Conservation (phyloP, 2,797 vertebrate species). For the Dicrostonyx torquatus region DNA sequence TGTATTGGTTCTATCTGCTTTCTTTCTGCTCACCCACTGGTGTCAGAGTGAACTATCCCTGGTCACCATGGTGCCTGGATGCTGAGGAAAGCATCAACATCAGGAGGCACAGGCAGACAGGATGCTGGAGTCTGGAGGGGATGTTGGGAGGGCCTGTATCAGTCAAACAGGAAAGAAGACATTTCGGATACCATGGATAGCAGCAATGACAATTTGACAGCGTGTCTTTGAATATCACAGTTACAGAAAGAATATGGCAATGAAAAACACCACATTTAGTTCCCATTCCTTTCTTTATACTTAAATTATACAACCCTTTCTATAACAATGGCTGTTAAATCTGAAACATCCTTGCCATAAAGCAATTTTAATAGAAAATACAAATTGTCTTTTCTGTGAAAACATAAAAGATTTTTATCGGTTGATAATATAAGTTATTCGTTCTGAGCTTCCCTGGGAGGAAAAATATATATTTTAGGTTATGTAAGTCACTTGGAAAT, state of each 20-base stretch:
- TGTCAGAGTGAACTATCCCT: background rate
- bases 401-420: conserved; percentile 42
- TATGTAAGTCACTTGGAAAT: conserved; percentile 49
- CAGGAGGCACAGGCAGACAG: background rate
- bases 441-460: conserved; percentile 24
- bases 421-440: conserved; percentile 56
- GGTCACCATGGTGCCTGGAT: background rate
- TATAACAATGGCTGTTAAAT: conserved; percentile 7
- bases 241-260: conserved; percentile 46
- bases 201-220: conserved; percentile 66
- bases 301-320: conserved; percentile 53
- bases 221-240: conserved; percentile 56
- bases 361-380: conserved; percentile 68
- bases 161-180: conserved; percentile 71
- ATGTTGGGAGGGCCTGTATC: conserved; percentile 19
- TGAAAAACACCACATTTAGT: conserved; percentile 49
- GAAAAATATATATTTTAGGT: conserved; percentile 58
- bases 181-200: conserved; percentile 24
- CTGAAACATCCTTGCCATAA: conserved; percentile 60
- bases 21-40: background rate
- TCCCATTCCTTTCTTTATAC: conserved; percentile 42
- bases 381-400: conserved; percentile 67
- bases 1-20: background rate
- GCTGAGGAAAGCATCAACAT: background rate
- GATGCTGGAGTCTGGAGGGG: background rate